Base-by-base conservation (phyloP, 2,797 vertebrate species). In the Alectoris magna region DNA sequence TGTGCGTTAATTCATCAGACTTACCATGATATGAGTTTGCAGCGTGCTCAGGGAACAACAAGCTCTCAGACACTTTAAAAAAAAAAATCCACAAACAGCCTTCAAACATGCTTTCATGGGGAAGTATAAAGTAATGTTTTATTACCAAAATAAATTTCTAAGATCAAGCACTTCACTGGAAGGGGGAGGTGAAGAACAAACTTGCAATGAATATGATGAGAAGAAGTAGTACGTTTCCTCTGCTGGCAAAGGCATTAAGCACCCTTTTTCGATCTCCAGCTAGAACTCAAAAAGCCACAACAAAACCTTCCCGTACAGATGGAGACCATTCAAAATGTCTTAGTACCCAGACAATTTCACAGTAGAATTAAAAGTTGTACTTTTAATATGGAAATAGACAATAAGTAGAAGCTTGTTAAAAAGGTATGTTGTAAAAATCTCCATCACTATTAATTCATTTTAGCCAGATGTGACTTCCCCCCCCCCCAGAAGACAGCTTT, bases 81-180 rank as follows among this genome's bases (percentile, higher is more conserved):
- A 48, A 41, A 80, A 48, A 58, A 58, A 38, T 79, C 46, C 80
- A 94, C 87, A 84, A 84, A 77, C 67, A 94, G 89, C 85, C 74
- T 93, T 95, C 91, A 91, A 94, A 84, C 89, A 34, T 19, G 76
- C 70, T 92, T 93, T 95, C 94, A 95, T 51, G 80, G 91, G 82
- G 56, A 94, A 91, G 85, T 81, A 91, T 95, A 96, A 91, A 95
- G 91, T 90, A 88, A 89, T 93, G 91, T 93, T 97, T 96, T 96
- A 96, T 89, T 94, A 87, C 84, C 62, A 94, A 94, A 94, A 95
- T 94, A 97, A 95, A 97, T 96, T 91, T 92, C 83, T 77, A 91
- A 93, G 84, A 96, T 44, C 84, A 69, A 88, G 84, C 70, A 90
- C 78, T 92, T 94, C 85, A 90, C 59, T 87, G 59, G 63, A 94